Evolutionary conservation across 2,113 vertebrate species (phyloP).

Genomic region (Crotalus tigris): DNA sequence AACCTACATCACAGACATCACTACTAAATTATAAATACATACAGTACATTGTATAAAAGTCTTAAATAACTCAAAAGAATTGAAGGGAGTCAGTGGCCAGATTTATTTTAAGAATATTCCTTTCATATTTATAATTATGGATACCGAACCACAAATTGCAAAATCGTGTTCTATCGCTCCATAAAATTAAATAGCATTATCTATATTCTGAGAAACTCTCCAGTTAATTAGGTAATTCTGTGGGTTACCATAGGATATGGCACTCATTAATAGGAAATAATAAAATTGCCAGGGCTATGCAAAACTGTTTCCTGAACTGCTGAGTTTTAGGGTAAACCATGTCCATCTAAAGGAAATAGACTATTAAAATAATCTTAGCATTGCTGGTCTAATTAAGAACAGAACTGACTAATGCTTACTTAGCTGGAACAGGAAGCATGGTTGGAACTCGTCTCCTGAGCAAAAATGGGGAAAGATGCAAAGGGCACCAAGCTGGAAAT

Average conservation of each 20-base stretch:
- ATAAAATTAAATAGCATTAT: neutral
- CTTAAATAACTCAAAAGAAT: neutral
- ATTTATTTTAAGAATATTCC: neutral
- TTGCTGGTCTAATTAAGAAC: constrained; percentile 52
- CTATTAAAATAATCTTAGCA: constrained; percentile 51
- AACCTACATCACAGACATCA: neutral
- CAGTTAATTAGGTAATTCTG: constrained; percentile 41
- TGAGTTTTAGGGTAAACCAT: constrained; percentile 54
- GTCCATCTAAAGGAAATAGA: constrained; percentile 57
- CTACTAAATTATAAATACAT: neutral
- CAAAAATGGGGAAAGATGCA: constrained; percentile 19
- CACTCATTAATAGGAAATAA: constrained; percentile 68
- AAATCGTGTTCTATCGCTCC: neutral
- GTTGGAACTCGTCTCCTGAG: constrained; percentile 25
- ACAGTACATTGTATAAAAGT: neutral
- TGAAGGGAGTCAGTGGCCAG: neutral
- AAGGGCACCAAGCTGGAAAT: constrained; percentile 43
- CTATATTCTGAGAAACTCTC: constrained; percentile 33
- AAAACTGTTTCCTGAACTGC: constrained; percentile 64
- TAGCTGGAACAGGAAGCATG: constrained; percentile 49
- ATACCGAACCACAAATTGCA: neutral
- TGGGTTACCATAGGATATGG: constrained; percentile 54
- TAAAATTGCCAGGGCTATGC: constrained; percentile 57
- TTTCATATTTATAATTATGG: neutral
- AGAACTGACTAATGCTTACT: constrained; percentile 35